A percentile compares a stretch with the other conserved stretches of the same genome.
phyloP scores from a whole-genome alignment of 2,888 invertebrate genomes.

The Isoperla grammatica region DNA sequence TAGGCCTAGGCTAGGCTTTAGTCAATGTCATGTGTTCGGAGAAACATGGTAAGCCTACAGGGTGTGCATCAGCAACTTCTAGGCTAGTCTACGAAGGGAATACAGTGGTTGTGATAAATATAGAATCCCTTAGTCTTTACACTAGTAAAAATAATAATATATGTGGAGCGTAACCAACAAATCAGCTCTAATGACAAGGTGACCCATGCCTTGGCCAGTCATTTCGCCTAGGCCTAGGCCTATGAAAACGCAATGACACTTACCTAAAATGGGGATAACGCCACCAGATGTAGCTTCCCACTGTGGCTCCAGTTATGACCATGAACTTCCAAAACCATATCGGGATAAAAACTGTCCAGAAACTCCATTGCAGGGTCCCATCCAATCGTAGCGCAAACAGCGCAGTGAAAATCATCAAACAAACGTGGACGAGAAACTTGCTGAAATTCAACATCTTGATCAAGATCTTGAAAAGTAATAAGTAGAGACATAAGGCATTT shows the following conservation, averaged over 20 bases:
- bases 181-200: no score
- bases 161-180: no score
- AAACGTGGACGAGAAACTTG: conserved; percentile 94
- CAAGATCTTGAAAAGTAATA: conserved; percentile 25
- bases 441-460: conserved; percentile 52
- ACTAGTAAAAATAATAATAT: no score
- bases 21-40: no score
- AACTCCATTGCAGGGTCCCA: conserved; percentile 84
- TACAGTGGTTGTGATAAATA: no score
- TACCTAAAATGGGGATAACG: conserved; percentile 91
- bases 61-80: no score
- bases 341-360: conserved; percentile 93
- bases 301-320: conserved; percentile 82
- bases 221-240: no score
- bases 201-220: no score
- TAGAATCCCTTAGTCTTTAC: no score
- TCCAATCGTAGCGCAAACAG: conserved; percentile 88
- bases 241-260: conserved; percentile 23
- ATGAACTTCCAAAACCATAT: conserved; percentile 97
- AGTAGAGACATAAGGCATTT: conserved; percentile 27
- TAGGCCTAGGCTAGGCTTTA: no score
- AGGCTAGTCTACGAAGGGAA: no score
- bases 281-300: conserved; percentile 95
- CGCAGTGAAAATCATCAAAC: conserved; percentile 84
- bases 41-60: conserved; percentile 7